These are phyloP conservation scores for Lomographa bimaculata DNA, from an alignment of 2,888 invertebrate genomes.

Conservation along the genomic window DNA sequence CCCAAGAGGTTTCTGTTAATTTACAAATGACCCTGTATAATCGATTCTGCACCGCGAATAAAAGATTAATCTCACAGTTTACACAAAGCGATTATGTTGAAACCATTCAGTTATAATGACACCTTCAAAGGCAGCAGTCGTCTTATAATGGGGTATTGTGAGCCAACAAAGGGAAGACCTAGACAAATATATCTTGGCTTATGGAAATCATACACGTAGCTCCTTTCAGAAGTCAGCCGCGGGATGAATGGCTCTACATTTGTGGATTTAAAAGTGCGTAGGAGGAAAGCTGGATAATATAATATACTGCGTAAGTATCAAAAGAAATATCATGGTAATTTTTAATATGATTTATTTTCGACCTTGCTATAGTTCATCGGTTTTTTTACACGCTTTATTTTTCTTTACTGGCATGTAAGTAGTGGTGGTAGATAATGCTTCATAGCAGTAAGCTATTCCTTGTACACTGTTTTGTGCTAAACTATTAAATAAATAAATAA, in stretches of 20 bases:
- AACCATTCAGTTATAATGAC: conserved; percentile 30
- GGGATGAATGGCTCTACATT: conserved; percentile 32
- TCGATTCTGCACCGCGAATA: conserved; percentile 9
- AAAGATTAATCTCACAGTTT: conserved; percentile 1
- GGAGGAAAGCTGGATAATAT: conserved; percentile 9
- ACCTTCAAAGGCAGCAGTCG: conserved; percentile 36
- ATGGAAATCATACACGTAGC: conserved; percentile 52
- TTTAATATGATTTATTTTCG: no score
- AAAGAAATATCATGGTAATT: no score
- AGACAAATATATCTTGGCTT: conserved; percentile 61
- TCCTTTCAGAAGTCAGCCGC: conserved; percentile 37
- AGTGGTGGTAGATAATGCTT: no score
- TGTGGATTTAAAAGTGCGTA: conserved; percentile 20
- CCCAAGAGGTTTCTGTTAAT: no score
- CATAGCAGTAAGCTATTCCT: no score
- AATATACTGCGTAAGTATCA: conserved; percentile 15
- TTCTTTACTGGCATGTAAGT: no score
- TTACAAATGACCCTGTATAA: no score
- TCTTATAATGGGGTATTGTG: conserved; percentile 49
- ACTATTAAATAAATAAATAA: no score
- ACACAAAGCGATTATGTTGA: conserved; percentile 17
- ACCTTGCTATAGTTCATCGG: no score
- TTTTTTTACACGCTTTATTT: no score
- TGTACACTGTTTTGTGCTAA: no score
- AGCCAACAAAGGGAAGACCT: conserved; percentile 56